Base-by-base conservation (phyloP, 2,888 invertebrate genomes). In the Congeria kusceri region DNA sequence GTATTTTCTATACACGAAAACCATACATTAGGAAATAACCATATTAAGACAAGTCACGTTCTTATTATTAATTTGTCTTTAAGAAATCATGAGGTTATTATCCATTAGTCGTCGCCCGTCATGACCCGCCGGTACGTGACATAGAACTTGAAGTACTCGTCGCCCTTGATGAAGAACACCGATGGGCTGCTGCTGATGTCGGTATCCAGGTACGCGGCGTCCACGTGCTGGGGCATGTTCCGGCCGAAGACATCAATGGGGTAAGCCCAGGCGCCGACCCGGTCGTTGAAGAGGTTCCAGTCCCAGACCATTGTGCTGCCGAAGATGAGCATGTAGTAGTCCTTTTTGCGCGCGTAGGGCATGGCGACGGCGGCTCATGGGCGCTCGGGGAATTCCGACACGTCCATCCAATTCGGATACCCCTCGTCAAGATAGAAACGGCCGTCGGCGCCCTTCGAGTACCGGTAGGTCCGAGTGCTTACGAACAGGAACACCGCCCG, bases 211-310 rank as follows among this genome's bases (percentile, higher is more conserved):
- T 57, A 76, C 15, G 79, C 83, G 1, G 65, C 53, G 39, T 73
- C 63, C 5, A 79, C 70, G 1, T 63, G 56, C 25, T 64, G 59
- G 11, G 83, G 83, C 79, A 83, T 79, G 39, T 70, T 69, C 0
- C 77, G 68, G 18, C 83, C 83, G 61, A 67, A 77, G 1, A 64
- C 70, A 7, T 64, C 59, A 1, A 83, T 77, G 20, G 83, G 83
- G 46, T 79, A 83, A 0, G 83, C 79, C 79, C 79, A 79, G 20
- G 83, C 83, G 0, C 79, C 79, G 20, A 83, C 83, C 18, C 73
- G 64, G n/a, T 76, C 63, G 7, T 18, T 79, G 25, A 64, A 25
- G n/a, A 79, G 63, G 46, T 83, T 70, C 83, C 83, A 83, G 46
- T 76, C 67, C 83, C 83, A 83, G 1, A 79, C 73, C 83, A 83